These are phyloP conservation scores for Drosophila lacicola DNA, from an alignment of 2,888 invertebrate genomes.

Conservation along the genomic window DNA sequence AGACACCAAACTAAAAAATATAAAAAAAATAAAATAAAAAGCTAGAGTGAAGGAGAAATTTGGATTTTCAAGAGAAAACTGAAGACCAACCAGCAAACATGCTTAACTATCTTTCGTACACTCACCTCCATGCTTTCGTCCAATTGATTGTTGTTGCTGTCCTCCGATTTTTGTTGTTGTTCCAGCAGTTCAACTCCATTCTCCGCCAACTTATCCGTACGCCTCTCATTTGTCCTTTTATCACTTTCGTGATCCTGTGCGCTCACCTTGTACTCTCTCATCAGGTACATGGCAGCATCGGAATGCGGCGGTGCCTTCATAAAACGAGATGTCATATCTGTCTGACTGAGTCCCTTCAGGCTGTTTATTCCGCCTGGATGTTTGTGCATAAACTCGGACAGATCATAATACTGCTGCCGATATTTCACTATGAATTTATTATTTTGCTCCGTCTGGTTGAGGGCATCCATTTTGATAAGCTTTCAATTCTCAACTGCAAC, in stretches of 20 bases:
- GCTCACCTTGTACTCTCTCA: slow-evolving; percentile 83
- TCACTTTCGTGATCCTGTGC: slow-evolving; percentile 8
- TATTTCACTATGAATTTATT: slow-evolving; percentile 83
- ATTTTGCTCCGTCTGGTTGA: slow-evolving; percentile 27
- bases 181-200: slow-evolving; percentile 46
- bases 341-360: slow-evolving; percentile 84
- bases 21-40: slow-evolving; percentile 19
- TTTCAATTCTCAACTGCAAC: slow-evolving; percentile 49
- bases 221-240: slow-evolving; percentile 7
- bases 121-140: slow-evolving; percentile 85
- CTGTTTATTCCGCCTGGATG: slow-evolving; percentile 91
- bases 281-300: slow-evolving; percentile 84
- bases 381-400: slow-evolving; percentile 88
- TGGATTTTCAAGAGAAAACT: not conserved
- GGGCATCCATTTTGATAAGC: slow-evolving; percentile 43
- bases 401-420: slow-evolving; percentile 87
- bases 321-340: slow-evolving; percentile 83
- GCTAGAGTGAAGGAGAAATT: slow-evolving; percentile 1
- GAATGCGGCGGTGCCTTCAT: slow-evolving; percentile 84
- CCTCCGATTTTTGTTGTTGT: slow-evolving; percentile 49
- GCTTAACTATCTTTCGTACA: not conserved
- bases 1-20: slow-evolving; percentile 2
- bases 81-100: not conserved
- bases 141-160: slow-evolving; percentile 74
- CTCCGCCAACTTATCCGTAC: slow-evolving; percentile 14